Evolutionary conservation across 2,113 vertebrate species (phyloP), one percentile per base, ranked within the genome.

Genomic region (Poecilia latipinna): DNA sequence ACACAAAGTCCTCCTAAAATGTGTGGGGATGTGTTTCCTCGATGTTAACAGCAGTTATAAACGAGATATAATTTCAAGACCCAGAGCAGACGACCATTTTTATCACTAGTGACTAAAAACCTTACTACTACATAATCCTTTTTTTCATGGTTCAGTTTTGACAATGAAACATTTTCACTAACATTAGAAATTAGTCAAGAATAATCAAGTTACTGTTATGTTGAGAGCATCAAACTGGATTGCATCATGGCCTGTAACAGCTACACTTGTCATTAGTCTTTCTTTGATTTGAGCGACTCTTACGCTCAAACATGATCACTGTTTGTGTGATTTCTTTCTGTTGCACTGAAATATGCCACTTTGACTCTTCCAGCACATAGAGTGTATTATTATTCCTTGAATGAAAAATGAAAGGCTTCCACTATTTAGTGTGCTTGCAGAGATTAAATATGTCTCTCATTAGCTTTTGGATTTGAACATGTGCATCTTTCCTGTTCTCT

Each of bases 401-500:
- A n/a, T 57, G 13, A 57, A 57, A 54, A 57, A 10, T 10, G 7
- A 24, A 57, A n/a, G 2, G 22, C 8, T 57, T 57, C 2, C 17
- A 1, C 22, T 57, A 8, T 57, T n/a, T 11, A 57, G 24, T 10
- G 8, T 57, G 8, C 51, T n/a, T 57, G 24, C 19, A 8, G 22
- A 57, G 51, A 8, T 48, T 48, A 19, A n/a, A 57, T 11, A 11
- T 24, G 8, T 57, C 51, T 24, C 51, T 57, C 51, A n/a, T n/a
- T 48, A 19, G 44, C 51, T 57, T 57, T 57, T 57, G 19, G 22
- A 24, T n/a, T 57, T 57, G 22, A 57, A 24, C 24, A 2, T 7
- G 28, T 31, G 15, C 33, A 12, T 65, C 22, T 65, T 24, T 37
- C n/a, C 60, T 28, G 22, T 61, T 86, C 65, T 54, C 44, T 77